A percentile compares a stretch with the other conserved stretches of the same genome.
Evolutionary conservation across 2,797 vertebrate species (phyloP).

Genomic region (Dermochelys coriacea): DNA sequence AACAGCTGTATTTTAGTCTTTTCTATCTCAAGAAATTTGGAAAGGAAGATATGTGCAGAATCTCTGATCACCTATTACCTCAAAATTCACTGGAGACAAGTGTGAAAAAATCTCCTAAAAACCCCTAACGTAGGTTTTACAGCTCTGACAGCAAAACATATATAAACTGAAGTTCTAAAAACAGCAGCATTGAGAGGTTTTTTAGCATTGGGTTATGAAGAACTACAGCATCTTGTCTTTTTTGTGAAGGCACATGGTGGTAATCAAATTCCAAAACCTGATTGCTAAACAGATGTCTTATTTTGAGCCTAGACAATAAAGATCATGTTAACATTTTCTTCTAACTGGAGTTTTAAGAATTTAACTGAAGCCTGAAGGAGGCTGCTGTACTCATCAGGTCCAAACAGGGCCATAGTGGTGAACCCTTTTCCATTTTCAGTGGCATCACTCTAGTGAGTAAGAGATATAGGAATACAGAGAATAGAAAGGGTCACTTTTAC

Average conservation of each 20-base stretch:
- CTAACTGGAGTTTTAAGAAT: background rate
- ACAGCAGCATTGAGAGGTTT: accelerated
- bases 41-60: background rate
- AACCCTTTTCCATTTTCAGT: accelerated
- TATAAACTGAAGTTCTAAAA: background rate
- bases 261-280: background rate
- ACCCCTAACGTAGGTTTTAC: background rate
- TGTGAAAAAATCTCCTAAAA: too few species aligned
- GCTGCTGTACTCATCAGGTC: accelerated
- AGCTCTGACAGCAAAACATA: background rate
- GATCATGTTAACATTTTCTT: background rate
- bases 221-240: background rate
- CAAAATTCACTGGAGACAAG: background rate
- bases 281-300: too few species aligned
- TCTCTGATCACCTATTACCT: background rate
- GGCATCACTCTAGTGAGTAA: accelerated
- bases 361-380: accelerated
- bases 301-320: background rate
- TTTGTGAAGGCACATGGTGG: background rate
- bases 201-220: background rate
- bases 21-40: background rate
- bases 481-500: accelerated
- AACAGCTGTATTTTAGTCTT: background rate
- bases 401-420: accelerated
- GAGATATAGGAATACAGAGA: background rate